Percentiles rank a stretch among this genome's conserved stretches.
Evolutionary conservation across 64 coral and sea anemone genomes (phyloP).

Genomic region (Platygyra sinensis): DNA sequence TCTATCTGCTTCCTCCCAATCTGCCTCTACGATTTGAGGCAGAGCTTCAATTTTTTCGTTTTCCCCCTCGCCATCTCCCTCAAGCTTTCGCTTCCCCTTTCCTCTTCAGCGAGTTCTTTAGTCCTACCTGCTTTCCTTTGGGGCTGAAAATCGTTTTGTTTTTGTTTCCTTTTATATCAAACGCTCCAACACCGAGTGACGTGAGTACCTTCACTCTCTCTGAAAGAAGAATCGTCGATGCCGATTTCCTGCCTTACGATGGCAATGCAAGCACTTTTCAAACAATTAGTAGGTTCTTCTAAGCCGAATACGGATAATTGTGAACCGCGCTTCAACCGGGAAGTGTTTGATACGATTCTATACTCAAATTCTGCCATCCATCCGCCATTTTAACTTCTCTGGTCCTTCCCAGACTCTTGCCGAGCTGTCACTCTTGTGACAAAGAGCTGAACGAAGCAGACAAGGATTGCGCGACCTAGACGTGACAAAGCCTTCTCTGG

Average conservation of each 20-base stretch:
- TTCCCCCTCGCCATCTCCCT: slow-evolving; percentile 41
- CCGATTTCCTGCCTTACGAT: slow-evolving; percentile 18
- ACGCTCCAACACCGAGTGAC: slow-evolving; percentile 59
- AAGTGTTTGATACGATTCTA: not conserved
- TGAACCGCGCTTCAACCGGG: not conserved
- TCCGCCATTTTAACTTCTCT: not conserved
- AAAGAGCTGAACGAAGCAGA: not conserved
- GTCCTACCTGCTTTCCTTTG: slow-evolving; percentile 71
- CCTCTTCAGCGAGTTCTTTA: slow-evolving; percentile 92
- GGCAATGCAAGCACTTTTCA: too few species aligned
- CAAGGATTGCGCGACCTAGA: not conserved
- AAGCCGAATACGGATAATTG: not conserved
- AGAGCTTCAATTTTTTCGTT: slow-evolving; percentile 62
- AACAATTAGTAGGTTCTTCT: too few species aligned
- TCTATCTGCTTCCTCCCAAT: slow-evolving; percentile 28
- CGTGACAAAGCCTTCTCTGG: not conserved
- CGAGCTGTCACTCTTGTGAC: not conserved
- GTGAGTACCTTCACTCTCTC: slow-evolving; percentile 81
- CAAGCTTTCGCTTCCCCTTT: slow-evolving; percentile 77
- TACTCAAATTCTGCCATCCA: not conserved
- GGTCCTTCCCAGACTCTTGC: not conserved
- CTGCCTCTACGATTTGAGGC: slow-evolving; percentile 15
- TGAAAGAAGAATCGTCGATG: slow-evolving; percentile 50
- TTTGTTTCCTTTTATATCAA: slow-evolving; percentile 69
- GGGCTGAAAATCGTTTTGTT: slow-evolving; percentile 61